A percentile compares a stretch with the other conserved stretches of the same genome.
phyloP scores from a whole-genome alignment of 2,113 vertebrate genomes.

The Menura novaehollandiae region DNA sequence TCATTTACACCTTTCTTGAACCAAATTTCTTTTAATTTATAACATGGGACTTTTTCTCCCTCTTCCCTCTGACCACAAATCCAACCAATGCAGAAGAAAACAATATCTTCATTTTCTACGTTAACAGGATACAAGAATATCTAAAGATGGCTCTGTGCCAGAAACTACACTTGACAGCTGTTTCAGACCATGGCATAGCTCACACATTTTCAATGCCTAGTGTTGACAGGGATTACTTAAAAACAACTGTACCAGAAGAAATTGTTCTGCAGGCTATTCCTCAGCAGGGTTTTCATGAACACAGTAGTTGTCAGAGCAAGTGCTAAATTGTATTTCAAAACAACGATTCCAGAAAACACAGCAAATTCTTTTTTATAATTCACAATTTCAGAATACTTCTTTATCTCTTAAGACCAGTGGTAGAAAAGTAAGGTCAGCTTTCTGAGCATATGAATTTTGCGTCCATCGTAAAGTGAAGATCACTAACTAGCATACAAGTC shows the following conservation, averaged over 20 bases:
- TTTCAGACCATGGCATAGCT: background rate
- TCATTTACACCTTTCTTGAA: background rate
- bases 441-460: background rate
- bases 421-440: background rate
- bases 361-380: background rate
- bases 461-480: background rate
- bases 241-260: slow-evolving; percentile 31
- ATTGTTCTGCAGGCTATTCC: slow-evolving; percentile 24
- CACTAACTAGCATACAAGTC: background rate
- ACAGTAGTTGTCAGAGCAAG: background rate
- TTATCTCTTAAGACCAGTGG: background rate
- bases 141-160: slow-evolving; percentile 1
- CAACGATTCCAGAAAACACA: background rate
- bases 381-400: background rate
- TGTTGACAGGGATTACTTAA: slow-evolving; percentile 35
- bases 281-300: slow-evolving; percentile 20
- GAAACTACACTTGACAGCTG: slow-evolving; percentile 38
- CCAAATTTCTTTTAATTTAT: background rate
- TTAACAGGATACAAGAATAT: background rate
- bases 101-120: background rate
- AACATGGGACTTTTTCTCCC: background rate
- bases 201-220: background rate
- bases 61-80: background rate
- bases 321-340: slow-evolving; percentile 24
- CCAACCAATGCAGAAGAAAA: background rate